Conservation (phyloP, 2,113 vertebrate species). For the Microtus pennsylvanicus region DNA sequence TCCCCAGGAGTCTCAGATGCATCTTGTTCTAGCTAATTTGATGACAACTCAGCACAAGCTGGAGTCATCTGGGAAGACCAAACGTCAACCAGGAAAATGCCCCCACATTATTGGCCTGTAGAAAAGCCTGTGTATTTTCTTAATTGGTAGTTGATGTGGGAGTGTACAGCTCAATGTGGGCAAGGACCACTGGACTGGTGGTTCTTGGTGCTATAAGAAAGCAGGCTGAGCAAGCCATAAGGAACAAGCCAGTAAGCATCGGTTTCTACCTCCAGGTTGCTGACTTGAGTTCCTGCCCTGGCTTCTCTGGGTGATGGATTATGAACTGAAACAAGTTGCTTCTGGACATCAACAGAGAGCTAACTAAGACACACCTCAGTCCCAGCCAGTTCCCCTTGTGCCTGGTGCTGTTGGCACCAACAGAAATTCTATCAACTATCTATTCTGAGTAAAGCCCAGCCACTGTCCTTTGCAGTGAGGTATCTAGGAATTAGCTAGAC, state of each 20-base stretch:
- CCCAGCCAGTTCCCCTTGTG: background rate
- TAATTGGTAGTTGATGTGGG: background rate
- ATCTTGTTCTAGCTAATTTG: background rate
- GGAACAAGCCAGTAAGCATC: background rate
- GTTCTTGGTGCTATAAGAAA: background rate
- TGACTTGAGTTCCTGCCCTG: background rate
- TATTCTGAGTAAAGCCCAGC: background rate
- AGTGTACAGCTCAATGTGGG: background rate
- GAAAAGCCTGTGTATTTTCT: background rate
- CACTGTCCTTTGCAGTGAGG: background rate
- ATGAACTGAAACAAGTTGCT: background rate
- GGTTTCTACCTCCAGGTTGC: background rate
- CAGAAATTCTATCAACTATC: background rate
- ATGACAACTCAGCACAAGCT: background rate
- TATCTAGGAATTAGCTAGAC: background rate
- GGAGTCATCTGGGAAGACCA: background rate
- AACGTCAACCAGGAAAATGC: background rate
- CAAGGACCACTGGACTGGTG: background rate
- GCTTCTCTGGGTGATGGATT: background rate
- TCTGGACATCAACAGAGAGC: background rate
- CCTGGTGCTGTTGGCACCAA: background rate
- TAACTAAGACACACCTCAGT: background rate
- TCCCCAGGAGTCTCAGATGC: background rate
- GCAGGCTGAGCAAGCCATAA: background rate
- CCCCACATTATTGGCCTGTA: background rate